Percentiles rank a stretch among this genome's conserved stretches.
phyloP scores from a whole-genome alignment of 1,140 invertebrate genomes.

The Drosophila sucinea region DNA sequence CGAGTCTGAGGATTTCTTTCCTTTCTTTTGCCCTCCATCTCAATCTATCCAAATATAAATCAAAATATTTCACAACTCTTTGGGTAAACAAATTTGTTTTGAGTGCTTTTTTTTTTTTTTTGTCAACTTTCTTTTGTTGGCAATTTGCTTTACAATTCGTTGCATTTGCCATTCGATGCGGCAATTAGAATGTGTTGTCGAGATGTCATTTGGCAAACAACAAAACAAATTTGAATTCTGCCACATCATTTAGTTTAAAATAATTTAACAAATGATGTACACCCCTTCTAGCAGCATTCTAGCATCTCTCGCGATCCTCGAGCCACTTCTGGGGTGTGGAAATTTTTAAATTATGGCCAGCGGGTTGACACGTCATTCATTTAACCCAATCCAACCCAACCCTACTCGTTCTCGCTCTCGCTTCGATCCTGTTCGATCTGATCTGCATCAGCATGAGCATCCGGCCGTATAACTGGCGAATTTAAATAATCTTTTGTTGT shows the following conservation, averaged over 20 bases:
- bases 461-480: constrained; percentile 59
- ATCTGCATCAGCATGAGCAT: constrained; percentile 21
- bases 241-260: constrained; percentile 82
- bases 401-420: constrained; percentile 14
- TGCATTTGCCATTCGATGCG: constrained; percentile 70
- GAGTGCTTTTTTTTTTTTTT: constrained; percentile 32
- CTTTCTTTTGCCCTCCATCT: neutral
- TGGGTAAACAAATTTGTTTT: constrained; percentile 75
- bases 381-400: constrained; percentile 18
- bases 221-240: constrained; percentile 81
- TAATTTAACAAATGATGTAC: constrained; percentile 58
- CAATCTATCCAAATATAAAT: constrained; percentile 57
- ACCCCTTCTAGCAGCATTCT: constrained; percentile 8
- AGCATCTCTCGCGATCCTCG: neutral
- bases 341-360: constrained; percentile 78
- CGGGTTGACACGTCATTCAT: constrained; percentile 57
- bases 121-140: constrained; percentile 31
- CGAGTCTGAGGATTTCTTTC: neutral
- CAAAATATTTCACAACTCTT: constrained; percentile 72
- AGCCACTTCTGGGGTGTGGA: constrained; percentile 53
- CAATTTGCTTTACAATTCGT: constrained; percentile 65
- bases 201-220: constrained; percentile 22
- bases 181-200: constrained; percentile 67
- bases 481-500: constrained; percentile 82
- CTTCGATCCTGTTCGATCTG: constrained; percentile 26